A percentile compares a stretch with the other conserved stretches of the same genome.
Evolutionary conservation across 2,113 vertebrate species (phyloP).

Genomic region (Lasiurus borealis): DNA sequence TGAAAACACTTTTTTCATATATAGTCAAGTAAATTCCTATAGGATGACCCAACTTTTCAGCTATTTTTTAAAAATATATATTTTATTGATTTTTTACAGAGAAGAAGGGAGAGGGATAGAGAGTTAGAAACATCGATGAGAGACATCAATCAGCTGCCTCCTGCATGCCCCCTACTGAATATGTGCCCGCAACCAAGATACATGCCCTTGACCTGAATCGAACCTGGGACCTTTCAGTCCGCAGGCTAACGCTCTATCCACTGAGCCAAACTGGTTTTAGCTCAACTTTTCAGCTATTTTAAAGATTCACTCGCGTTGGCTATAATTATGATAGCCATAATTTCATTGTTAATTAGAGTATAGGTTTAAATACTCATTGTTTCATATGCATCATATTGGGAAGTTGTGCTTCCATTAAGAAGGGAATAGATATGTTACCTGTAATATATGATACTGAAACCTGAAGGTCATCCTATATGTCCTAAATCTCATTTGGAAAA

Average conservation of each 20-base stretch:
- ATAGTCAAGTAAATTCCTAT: constrained; percentile 8
- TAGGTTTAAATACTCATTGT: not conserved
- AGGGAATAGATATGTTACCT: not conserved
- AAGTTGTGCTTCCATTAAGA: constrained; percentile 5
- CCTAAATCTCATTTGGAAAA: constrained; percentile 42
- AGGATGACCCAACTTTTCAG: not conserved
- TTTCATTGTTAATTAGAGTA: not conserved
- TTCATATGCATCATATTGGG: not conserved
- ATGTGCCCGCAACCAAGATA: too few species aligned
- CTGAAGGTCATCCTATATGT: not conserved
- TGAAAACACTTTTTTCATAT: not conserved
- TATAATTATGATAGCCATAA: not conserved
- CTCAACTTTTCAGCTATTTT: not conserved
- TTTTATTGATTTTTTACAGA: too few species aligned
- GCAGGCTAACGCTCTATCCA: too few species aligned
- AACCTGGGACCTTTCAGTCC: too few species aligned
- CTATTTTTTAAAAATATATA: not conserved
- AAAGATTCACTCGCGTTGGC: not conserved
- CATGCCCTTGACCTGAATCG: too few species aligned
- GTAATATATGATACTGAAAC: not conserved
- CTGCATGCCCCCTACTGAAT: too few species aligned
- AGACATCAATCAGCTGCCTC: too few species aligned
- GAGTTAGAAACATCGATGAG: too few species aligned
- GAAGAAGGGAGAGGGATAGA: too few species aligned
- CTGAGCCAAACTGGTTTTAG: not conserved